These are phyloP conservation scores for Scaptomyza pallida DNA, from an alignment of 1,140 invertebrate species.

Conservation along the genomic window DNA sequence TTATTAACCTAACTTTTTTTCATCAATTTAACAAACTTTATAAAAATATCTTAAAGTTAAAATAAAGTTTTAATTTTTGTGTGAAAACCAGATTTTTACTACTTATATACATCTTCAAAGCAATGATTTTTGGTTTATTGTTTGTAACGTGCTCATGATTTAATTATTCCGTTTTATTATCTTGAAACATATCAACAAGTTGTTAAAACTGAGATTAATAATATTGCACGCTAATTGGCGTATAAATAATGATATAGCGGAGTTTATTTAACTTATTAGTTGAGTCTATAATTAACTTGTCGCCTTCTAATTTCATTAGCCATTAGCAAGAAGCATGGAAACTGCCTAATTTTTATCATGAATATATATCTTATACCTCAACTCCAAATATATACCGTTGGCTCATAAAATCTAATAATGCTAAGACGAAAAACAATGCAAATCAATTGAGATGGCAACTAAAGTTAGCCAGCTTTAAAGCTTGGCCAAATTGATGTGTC, in stretches of 20 bases:
- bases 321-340: not conserved
- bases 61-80: no score
- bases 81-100: no score
- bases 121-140: no score
- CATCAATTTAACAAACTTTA: no score
- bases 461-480: conserved; percentile 7
- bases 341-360: no score
- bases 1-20: no score
- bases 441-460: conserved; percentile 28
- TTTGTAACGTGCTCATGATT: not conserved
- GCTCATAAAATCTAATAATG: not conserved
- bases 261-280: conserved; percentile 12
- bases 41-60: no score
- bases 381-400: not conserved
- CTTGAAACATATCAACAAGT: conserved; percentile 16
- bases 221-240: conserved; percentile 10
- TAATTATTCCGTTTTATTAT: not conserved
- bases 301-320: conserved; percentile 40
- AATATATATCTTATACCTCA: no score
- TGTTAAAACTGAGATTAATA: conserved; percentile 9
- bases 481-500: conserved; percentile 41
- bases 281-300: conserved; percentile 47
- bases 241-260: conserved; percentile 19
- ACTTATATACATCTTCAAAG: no score
- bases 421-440: conserved; percentile 28